These are phyloP conservation scores for Parnassius orleans DNA, from an alignment of 2,888 invertebrate genomes.

Conservation along the genomic window DNA sequence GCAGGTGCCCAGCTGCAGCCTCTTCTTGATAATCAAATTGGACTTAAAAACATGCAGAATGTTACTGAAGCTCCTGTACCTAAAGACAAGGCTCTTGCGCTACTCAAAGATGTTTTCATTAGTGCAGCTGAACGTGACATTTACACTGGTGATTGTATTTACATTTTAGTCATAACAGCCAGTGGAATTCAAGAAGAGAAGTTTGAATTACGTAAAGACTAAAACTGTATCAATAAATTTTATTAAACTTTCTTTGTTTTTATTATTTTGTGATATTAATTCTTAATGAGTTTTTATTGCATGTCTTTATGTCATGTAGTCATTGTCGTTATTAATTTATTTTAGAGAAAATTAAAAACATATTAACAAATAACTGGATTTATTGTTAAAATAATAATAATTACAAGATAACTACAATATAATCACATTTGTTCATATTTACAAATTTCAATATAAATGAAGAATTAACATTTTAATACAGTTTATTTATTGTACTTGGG, in stretches of 20 bases:
- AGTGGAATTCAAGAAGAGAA: constrained; percentile 89
- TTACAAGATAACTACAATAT: constrained; percentile 67
- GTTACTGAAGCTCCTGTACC: constrained; percentile 83
- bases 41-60: constrained; percentile 92
- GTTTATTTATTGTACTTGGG: constrained; percentile 76
- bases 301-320: not conserved
- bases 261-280: constrained; percentile 9
- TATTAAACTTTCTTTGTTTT: constrained; percentile 34
- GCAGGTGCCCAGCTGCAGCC: constrained; percentile 95
- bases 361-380: constrained; percentile 64
- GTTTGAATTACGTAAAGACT: constrained; percentile 94
- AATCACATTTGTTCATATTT: constrained; percentile 71
- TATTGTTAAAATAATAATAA: constrained; percentile 60
- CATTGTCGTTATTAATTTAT: not conserved
- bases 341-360: constrained; percentile 36
- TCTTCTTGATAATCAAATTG: constrained; percentile 97
- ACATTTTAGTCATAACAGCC: constrained; percentile 92
- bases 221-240: constrained; percentile 49
- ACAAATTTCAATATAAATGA: constrained; percentile 56
- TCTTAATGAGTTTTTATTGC: not conserved
- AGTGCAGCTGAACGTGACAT: constrained; percentile 99
- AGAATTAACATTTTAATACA: constrained; percentile 49
- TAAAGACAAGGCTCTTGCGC: constrained; percentile 89
- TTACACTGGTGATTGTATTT: constrained; percentile 95
- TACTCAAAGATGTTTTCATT: constrained; percentile 97